phyloP scores from a whole-genome alignment of 1,140 invertebrate genomes.

The Nebria ingens region DNA sequence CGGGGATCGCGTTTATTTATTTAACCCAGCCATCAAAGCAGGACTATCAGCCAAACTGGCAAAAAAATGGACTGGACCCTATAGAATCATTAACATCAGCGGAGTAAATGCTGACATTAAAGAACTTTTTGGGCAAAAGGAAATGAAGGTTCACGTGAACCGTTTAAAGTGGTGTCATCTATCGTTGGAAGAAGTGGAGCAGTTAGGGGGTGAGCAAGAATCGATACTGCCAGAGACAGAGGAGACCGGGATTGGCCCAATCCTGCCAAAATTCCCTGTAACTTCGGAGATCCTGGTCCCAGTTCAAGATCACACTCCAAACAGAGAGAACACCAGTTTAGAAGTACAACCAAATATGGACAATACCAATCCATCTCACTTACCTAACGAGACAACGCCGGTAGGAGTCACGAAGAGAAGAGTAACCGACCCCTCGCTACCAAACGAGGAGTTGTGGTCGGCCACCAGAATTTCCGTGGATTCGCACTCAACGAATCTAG shows the following conservation, averaged over 20 bases:
- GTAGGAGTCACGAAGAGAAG: too few relatives aligned
- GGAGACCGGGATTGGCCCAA: too few relatives aligned
- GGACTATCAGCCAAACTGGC: conserved; percentile 12
- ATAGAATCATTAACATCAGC: neutral
- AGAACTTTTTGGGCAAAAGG: conserved; percentile 9
- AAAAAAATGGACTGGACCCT: conserved; percentile 14
- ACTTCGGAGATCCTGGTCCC: neutral
- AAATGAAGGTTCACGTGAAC: conserved; percentile 14
- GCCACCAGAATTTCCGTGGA: neutral
- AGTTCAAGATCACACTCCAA: neutral
- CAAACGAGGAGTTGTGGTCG: neutral
- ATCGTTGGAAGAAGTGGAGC: too few relatives aligned
- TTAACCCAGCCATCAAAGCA: conserved; percentile 8
- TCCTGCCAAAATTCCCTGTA: neutral
- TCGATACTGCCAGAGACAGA: neutral
- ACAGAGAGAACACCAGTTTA: neutral
- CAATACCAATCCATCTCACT: neutral
- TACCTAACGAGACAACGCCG: too few relatives aligned
- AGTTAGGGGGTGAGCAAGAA: neutral
- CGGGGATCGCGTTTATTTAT: conserved; percentile 15
- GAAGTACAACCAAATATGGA: neutral
- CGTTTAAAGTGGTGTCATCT: conserved; percentile 11
- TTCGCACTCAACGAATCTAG: neutral
- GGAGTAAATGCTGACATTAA: conserved; percentile 13
- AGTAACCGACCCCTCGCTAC: neutral